These are phyloP conservation scores for Hesperophylax magnus DNA, from an alignment of 1,140 invertebrate genomes.

Conservation along the genomic window DNA sequence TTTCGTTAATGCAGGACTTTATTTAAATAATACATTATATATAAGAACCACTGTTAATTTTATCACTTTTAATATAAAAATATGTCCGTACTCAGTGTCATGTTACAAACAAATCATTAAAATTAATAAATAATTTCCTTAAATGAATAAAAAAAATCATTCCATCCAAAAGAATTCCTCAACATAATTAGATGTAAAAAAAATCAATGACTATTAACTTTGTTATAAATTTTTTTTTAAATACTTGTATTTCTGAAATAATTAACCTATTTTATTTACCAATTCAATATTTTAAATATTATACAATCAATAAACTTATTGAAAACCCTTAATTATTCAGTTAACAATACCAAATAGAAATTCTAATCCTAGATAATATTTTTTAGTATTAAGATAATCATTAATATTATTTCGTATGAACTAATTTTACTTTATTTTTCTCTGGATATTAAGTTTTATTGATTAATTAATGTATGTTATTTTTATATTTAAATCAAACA, in stretches of 20 bases:
- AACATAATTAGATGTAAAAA: neutral
- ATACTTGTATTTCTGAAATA: neutral
- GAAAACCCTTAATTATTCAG: conserved; percentile 10
- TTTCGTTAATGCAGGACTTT: neutral
- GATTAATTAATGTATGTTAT: conserved; percentile 35
- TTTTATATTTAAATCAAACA: conserved; percentile 42
- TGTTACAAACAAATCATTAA: neutral
- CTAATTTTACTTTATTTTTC: conserved; percentile 22
- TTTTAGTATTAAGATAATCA: conserved; percentile 41
- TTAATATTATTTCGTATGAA: conserved; percentile 26
- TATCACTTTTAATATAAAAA: neutral
- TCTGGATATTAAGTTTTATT: conserved; percentile 42
- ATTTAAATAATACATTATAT: neutral
- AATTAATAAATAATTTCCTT: neutral
- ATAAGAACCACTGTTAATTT: conserved; percentile 1
- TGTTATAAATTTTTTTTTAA: neutral
- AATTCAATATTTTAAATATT: conserved; percentile 12
- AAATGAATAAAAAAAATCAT: neutral
- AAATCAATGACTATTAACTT: neutral
- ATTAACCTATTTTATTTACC: neutral
- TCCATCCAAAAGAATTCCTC: neutral
- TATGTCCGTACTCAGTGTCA: neutral
- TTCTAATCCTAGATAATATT: conserved; percentile 55
- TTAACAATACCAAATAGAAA: conserved; percentile 58
- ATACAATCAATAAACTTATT: neutral